Base-by-base conservation (phyloP, 2,888 invertebrate genomes). In the Mongoloraphidia duomilia region DNA sequence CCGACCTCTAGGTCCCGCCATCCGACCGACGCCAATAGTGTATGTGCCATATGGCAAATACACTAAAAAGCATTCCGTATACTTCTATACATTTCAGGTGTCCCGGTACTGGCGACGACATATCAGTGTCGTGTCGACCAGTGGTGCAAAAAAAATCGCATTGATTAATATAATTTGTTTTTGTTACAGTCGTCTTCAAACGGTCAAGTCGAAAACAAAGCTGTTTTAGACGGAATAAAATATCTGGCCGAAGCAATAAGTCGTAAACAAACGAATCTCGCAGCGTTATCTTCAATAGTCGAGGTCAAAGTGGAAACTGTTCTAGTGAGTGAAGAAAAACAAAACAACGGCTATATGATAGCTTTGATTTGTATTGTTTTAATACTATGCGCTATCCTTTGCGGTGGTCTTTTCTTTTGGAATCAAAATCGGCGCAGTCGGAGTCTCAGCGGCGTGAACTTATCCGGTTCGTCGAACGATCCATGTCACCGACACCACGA, bases 251-350 rank as follows among this genome's bases (percentile, higher is more conserved):
- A 80, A 58, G 67, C 77, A 14, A 74, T 84, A 17, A 78, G 79
- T 33, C 70, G 79, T 10, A 78, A 78, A 57, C 73, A 74, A 60
- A 73, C 76, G 1, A 72, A 76, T 51, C 63, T 76, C 34, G 67
- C 76, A n/a, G 76, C 79, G 4, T 66, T 86, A 39, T 75, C 80
- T 42, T 83, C 86, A 13, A 82, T 86, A 36, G 69, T 84, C 8
- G 85, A 86, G 65, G 84, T 86, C 37, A 82, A 83, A 64, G 81
- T 82, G 13, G 84, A 85, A 66, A 82, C 84, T 4, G 80, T 82
- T 0, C 62, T 80, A 11, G 68, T 80, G 44, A 73, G 75, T 52
- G 73, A 71, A 52, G 69, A 69, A 52, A 73, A 69, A 41, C 71
- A 68, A 53, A 75, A 68, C 66, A 72, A 67, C 54, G 68, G 66